phyloP scores from a whole-genome alignment of 2,888 invertebrate species.

The Epinotia nisella region DNA sequence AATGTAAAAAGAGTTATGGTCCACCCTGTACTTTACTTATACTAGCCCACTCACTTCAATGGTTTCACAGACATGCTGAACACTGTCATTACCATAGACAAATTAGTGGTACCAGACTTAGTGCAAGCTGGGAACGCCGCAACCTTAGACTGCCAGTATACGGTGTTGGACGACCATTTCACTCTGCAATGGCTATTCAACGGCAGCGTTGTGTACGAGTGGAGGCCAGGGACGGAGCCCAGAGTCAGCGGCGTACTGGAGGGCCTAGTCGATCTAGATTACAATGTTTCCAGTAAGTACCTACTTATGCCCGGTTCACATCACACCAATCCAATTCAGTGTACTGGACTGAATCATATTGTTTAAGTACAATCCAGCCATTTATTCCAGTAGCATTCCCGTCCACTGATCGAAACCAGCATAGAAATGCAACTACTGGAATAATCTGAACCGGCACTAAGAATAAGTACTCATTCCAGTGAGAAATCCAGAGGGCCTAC shows the following conservation, averaged over 20 bases:
- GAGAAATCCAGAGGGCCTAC: too few species aligned
- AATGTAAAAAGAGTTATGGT: too few species aligned
- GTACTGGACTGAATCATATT: too few species aligned
- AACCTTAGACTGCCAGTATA: slow-evolving; percentile 55
- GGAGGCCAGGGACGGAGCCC: slow-evolving; percentile 52
- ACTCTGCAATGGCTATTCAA: slow-evolving; percentile 56
- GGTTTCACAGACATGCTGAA: slow-evolving; percentile 44
- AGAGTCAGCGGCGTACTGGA: slow-evolving; percentile 50
- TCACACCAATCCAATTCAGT: too few species aligned
- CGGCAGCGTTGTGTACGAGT: slow-evolving; percentile 51
- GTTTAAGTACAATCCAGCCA: too few species aligned
- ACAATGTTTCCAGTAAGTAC: slow-evolving; percentile 51
- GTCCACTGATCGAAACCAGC: too few species aligned
- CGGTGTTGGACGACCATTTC: slow-evolving; percentile 50
- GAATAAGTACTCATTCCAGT: too few species aligned
- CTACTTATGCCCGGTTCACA: not conserved
- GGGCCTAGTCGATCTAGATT: slow-evolving; percentile 51
- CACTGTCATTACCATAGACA: slow-evolving; percentile 56
- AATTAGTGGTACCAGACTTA: slow-evolving; percentile 55
- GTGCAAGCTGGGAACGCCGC: slow-evolving; percentile 52
- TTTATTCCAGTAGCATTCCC: too few species aligned
- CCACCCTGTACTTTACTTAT: too few species aligned
- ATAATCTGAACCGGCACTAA: too few species aligned
- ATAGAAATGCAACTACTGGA: too few species aligned
- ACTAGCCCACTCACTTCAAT: not conserved